Evolutionary conservation across 2,113 vertebrate species (phyloP), one percentile per base, ranked within the genome.

Genomic region (Nipponia nippon): DNA sequence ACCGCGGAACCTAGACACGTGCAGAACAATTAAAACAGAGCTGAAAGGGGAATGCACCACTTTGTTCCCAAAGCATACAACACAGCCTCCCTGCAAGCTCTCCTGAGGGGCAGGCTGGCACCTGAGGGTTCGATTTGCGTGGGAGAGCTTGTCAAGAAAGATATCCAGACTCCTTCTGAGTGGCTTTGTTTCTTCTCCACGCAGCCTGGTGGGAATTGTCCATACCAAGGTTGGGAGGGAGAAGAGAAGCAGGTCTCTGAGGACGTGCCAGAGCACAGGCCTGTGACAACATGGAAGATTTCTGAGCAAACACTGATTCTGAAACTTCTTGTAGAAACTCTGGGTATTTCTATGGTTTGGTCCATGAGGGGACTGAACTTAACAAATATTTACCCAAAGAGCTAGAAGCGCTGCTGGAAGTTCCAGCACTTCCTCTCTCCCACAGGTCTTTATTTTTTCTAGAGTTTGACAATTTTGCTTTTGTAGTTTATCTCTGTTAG

Each of bases 391-490:
- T 93, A 86, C 72, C 18, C n/a, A 67, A 59, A 88, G 59, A 50
- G 11, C 50, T 76, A 92, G 76, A 84, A 75, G 23, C 34, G 16
- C 50, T 75, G 29, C 38, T 94, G 83, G 55, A 91, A 92, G 80
- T 78, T 78, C 47, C 63, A 90, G 42, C 30, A 67, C 72, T 92
- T 95, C 91, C 83, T 94, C 27, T 94, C 63, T 95, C 76, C 42
- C 89, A 91, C 55, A 91, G 53, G 46, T 47, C 83, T 94, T 90
- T 94, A 83, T 83, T 94, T 95, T 91, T 91, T 38, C 59, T 92
- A 50, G 63, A 44, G 67, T 71, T 22, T 53, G 55, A 47, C 38
- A 46, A 42, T 66, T 95, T 96, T 92, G 82, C 62, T 80, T 88
- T 86, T 95, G 63, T 62, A 58, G 59, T 89, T 90, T 66, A 15